Evolutionary conservation across 2,797 vertebrate species (phyloP).

Genomic region (Coreius guichenoti): DNA sequence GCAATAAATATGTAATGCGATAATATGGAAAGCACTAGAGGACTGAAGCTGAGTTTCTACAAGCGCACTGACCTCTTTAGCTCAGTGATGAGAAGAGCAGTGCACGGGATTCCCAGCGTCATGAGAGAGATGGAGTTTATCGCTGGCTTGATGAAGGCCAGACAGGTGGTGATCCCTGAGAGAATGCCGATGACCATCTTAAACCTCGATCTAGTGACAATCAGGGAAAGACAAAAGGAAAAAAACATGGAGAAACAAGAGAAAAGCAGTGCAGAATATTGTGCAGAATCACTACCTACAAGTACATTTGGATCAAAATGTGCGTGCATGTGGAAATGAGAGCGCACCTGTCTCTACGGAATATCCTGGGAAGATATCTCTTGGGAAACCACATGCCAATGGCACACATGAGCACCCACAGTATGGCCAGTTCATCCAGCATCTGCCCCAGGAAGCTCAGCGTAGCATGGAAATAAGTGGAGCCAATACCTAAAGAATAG

Average conservation of each 20-base stretch:
- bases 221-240: not conserved
- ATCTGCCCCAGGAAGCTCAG: conserved; percentile 98
- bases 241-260: conserved; percentile 6
- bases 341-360: conserved; percentile 91
- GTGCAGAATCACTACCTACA: not conserved
- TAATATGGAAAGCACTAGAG: not conserved
- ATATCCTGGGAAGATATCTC: conserved; percentile 92
- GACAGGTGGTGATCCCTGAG: conserved; percentile 90
- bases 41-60: not conserved
- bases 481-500: conserved; percentile 89
- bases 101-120: conserved; percentile 95
- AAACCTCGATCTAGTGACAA: conserved; percentile 87
- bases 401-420: conserved; percentile 98
- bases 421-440: conserved; percentile 95
- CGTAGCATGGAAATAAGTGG: conserved; percentile 98
- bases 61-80: conserved; percentile 86
- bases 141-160: conserved; percentile 95
- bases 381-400: conserved; percentile 98
- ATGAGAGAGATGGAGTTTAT: conserved; percentile 96
- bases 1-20: conserved; percentile 40
- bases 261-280: not conserved
- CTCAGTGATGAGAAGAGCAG: conserved; percentile 88
- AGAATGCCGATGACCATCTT: conserved; percentile 92
- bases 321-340: not conserved
- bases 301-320: not conserved